phyloP scores from a whole-genome alignment of 2,888 invertebrate species.

The Bembecia ichneumoniformis region DNA sequence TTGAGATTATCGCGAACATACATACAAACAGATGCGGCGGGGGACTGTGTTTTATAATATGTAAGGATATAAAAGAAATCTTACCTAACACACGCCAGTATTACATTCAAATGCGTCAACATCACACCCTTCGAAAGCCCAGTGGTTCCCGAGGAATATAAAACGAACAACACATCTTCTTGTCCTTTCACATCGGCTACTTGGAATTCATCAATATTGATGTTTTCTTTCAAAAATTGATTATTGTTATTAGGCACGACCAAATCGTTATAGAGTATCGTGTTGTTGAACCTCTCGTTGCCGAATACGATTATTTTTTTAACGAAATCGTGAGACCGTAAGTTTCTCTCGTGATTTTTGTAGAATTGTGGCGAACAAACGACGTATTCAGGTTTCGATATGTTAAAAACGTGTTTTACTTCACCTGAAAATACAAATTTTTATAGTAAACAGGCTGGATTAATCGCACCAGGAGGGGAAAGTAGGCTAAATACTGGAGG shows the following conservation, averaged over 20 bases:
- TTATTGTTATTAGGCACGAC: constrained; percentile 10
- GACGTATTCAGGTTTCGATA: constrained; percentile 41
- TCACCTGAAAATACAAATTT: constrained; percentile 38
- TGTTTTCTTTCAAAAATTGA: constrained; percentile 16
- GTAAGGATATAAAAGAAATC: constrained; percentile 11
- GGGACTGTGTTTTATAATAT: too few relatives aligned
- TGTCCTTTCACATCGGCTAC: constrained; percentile 33
- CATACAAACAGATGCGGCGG: too few relatives aligned
- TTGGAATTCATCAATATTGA: constrained; percentile 31
- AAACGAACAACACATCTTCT: constrained; percentile 31
- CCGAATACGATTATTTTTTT: constrained; percentile 39
- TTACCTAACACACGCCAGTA: constrained; percentile 28
- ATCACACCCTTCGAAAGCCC: constrained; percentile 55
- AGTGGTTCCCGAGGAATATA: constrained; percentile 58
- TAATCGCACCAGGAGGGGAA: too few relatives aligned
- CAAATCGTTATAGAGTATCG: constrained; percentile 30
- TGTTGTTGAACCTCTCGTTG: constrained; percentile 18
- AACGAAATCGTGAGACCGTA: constrained; percentile 21
- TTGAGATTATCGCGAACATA: too few relatives aligned
- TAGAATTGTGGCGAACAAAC: constrained; percentile 38
- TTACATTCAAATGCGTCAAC: constrained; percentile 39
- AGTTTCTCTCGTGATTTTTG: constrained; percentile 24
- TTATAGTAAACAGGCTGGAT: too few relatives aligned
- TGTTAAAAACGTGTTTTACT: constrained; percentile 34
- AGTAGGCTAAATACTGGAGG: too few relatives aligned